A percentile compares a stretch with the other conserved stretches of the same genome.
Evolutionary conservation across 2,888 invertebrate species (phyloP).

Genomic region (Noctua pronuba): DNA sequence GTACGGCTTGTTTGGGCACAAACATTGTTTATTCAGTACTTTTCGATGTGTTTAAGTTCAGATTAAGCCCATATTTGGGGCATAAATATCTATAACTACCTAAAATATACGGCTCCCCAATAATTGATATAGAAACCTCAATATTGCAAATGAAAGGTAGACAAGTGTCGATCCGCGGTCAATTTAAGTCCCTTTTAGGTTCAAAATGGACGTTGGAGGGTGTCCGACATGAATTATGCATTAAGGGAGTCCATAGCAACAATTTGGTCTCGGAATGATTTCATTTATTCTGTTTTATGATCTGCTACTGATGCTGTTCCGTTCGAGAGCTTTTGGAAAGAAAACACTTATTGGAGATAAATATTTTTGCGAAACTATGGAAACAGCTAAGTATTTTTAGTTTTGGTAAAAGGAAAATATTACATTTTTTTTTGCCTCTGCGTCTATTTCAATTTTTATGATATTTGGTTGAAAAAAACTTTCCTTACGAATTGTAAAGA

Average conservation of each 20-base stretch:
- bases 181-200: slow-evolving; percentile 81
- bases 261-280: slow-evolving; percentile 71
- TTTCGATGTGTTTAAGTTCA: slow-evolving; percentile 62
- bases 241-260: slow-evolving; percentile 75
- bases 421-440: neutral
- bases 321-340: slow-evolving; percentile 11
- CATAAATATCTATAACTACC: slow-evolving; percentile 46
- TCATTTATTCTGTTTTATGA: slow-evolving; percentile 66
- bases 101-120: slow-evolving; percentile 54
- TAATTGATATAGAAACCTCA: slow-evolving; percentile 78
- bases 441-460: neutral
- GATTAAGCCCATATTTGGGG: slow-evolving; percentile 65
- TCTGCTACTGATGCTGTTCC: slow-evolving; percentile 30
- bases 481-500: neutral
- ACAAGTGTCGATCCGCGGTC: slow-evolving; percentile 81
- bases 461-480: neutral
- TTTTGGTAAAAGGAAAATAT: neutral
- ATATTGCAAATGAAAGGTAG: slow-evolving; percentile 77
- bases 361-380: slow-evolving; percentile 8
- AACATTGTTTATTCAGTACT: slow-evolving; percentile 77
- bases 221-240: slow-evolving; percentile 86
- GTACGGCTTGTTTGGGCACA: slow-evolving; percentile 75
- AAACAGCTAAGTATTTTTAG: neutral
- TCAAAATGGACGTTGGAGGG: slow-evolving; percentile 77
- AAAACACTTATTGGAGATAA: slow-evolving; percentile 20